Evolutionary conservation across 2,888 invertebrate genomes (phyloP).

Genomic region (Micoletzkya japonica): DNA sequence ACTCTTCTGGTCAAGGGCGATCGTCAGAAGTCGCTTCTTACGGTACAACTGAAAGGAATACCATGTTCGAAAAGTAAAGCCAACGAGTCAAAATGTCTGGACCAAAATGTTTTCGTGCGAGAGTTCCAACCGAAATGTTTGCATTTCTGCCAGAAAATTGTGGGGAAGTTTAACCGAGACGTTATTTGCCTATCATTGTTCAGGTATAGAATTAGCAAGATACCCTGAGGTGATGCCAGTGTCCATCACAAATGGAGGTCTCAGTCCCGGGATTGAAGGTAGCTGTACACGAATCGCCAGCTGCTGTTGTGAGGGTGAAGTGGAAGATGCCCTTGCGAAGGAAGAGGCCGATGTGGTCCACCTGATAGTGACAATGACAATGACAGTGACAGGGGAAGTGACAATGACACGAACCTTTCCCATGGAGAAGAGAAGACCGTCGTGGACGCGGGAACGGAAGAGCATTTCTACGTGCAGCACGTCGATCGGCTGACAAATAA

Average conservation of each 20-base stretch:
- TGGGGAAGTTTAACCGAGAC: too few relatives aligned
- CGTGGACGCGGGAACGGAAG: constrained; percentile 55
- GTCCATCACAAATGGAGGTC: constrained; percentile 82
- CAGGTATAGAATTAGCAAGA: too few relatives aligned
- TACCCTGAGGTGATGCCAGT: constrained; percentile 82
- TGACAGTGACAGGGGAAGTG: too few relatives aligned
- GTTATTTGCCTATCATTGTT: too few relatives aligned
- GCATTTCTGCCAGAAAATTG: too few relatives aligned
- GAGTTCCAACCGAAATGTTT: too few relatives aligned
- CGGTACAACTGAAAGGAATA: constrained; percentile 74
- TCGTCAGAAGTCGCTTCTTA: constrained; percentile 83
- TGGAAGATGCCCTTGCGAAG: constrained; percentile 46
- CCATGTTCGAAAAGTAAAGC: neutral
- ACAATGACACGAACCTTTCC: constrained; percentile 40
- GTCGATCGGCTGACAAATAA: constrained; percentile 39
- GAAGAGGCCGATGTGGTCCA: constrained; percentile 9
- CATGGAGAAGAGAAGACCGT: constrained; percentile 59
- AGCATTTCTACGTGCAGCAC: constrained; percentile 58
- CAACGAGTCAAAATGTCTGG: too few relatives aligned
- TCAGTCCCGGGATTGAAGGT: constrained; percentile 36
- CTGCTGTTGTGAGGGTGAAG: constrained; percentile 69
- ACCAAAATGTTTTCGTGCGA: too few relatives aligned
- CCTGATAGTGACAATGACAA: too few relatives aligned
- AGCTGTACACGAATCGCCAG: constrained; percentile 72
- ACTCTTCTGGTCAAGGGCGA: constrained; percentile 82